phyloP scores from a whole-genome alignment of 2,888 invertebrate genomes.

The Nymphalis polychloros region DNA sequence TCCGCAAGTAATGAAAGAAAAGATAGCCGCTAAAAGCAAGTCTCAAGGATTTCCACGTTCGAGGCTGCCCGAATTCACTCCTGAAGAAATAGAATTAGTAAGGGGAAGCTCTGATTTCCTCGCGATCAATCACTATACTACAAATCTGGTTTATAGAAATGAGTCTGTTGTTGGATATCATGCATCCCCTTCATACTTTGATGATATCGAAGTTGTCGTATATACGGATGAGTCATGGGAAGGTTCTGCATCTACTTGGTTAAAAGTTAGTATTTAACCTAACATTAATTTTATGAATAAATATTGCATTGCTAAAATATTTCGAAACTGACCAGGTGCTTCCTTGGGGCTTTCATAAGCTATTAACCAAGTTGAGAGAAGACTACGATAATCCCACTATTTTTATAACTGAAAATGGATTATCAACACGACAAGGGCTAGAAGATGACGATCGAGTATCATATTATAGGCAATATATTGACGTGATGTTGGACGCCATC shows the following conservation, averaged over 20 bases:
- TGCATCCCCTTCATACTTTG: slow-evolving; percentile 44
- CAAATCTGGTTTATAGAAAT: slow-evolving; percentile 50
- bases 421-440: slow-evolving; percentile 45
- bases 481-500: slow-evolving; percentile 61
- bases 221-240: slow-evolving; percentile 40
- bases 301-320: not conserved
- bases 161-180: slow-evolving; percentile 42
- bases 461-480: slow-evolving; percentile 59
- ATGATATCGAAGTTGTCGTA: slow-evolving; percentile 41
- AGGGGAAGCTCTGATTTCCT: slow-evolving; percentile 56
- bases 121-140: slow-evolving; percentile 84
- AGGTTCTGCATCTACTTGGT: slow-evolving; percentile 37
- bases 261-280: slow-evolving; percentile 38
- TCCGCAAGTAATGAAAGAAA: slow-evolving; percentile 81
- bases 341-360: slow-evolving; percentile 79
- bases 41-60: slow-evolving; percentile 66
- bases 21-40: slow-evolving; percentile 76
- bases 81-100: slow-evolving; percentile 58
- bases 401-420: slow-evolving; percentile 81
- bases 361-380: slow-evolving; percentile 70
- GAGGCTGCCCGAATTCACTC: slow-evolving; percentile 67
- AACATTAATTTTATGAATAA: not conserved
- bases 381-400: slow-evolving; percentile 76
- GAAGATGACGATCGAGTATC: slow-evolving; percentile 64
- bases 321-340: slow-evolving; percentile 51